A percentile compares a stretch with the other conserved stretches of the same genome.
These are phyloP conservation scores for Acropora yongei DNA, from an alignment of 64 coral and sea anemone genomes.

Conservation along the genomic window DNA sequence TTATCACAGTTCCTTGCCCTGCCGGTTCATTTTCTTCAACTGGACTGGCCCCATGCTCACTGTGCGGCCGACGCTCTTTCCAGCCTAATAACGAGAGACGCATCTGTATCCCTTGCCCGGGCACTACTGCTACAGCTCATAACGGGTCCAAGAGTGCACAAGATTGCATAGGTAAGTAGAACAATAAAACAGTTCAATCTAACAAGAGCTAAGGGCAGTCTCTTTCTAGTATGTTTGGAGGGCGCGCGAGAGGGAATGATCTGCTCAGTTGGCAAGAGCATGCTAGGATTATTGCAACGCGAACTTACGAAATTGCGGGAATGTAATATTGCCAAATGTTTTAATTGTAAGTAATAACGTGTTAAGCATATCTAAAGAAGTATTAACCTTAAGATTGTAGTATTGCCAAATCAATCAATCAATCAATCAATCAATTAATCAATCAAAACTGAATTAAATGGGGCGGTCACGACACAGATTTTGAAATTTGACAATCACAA, in stretches of 20 bases:
- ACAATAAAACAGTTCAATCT: background rate
- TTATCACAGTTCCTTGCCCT: conserved; percentile 41
- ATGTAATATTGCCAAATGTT: background rate
- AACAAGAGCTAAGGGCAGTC: background rate
- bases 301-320: background rate
- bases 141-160: conserved; percentile 27
- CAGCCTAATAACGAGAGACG: conserved; percentile 52
- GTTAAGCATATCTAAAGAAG: background rate
- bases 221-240: background rate
- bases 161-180: conserved; percentile 57
- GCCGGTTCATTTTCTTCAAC: conserved; percentile 66
- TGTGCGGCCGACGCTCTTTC: conserved; percentile 61
- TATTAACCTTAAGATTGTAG: background rate
- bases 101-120: conserved; percentile 59
- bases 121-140: conserved; percentile 53
- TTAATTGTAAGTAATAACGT: background rate
- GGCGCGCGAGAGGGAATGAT: background rate
- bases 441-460: no score
- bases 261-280: background rate
- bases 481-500: no score
- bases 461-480: no score
- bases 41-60: conserved; percentile 53
- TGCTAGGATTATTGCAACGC: background rate
- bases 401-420: background rate
- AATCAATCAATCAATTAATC: no score